phyloP scores from a whole-genome alignment of 2,113 vertebrate species.

The Lanius ludovicianus region DNA sequence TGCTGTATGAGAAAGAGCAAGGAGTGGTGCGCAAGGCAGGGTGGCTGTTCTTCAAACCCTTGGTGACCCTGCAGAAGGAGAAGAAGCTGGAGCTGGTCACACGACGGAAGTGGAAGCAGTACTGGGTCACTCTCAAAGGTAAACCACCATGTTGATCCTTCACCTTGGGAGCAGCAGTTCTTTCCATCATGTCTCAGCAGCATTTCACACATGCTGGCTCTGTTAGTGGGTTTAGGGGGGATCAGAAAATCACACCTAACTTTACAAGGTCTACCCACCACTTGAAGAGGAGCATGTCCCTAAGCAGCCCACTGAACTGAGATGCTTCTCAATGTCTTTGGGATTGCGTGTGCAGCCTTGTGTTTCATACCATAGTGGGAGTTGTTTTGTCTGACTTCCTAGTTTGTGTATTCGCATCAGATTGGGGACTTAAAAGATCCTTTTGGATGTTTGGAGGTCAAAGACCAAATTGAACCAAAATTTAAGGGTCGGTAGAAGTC shows the following conservation, averaged over 20 bases:
- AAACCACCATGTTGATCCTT: background rate
- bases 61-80: slow-evolving; percentile 92
- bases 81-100: slow-evolving; percentile 92
- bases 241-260: background rate
- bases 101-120: slow-evolving; percentile 93
- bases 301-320: background rate
- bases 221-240: background rate
- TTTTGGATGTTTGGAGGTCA: background rate
- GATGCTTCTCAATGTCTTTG: background rate
- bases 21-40: slow-evolving; percentile 93
- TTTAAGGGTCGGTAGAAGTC: background rate
- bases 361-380: background rate
- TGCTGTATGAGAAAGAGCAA: slow-evolving; percentile 94
- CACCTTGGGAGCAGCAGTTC: background rate
- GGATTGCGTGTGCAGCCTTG: background rate
- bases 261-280: background rate
- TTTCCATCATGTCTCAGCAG: background rate
- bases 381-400: background rate
- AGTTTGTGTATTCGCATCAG: background rate
- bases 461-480: background rate
- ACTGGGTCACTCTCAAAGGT: slow-evolving; percentile 98
- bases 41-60: slow-evolving; percentile 94
- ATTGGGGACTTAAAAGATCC: background rate
- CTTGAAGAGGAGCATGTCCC: background rate
- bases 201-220: background rate